These are phyloP conservation scores for Agrotis exclamationis DNA, from an alignment of 2,888 invertebrate genomes.

Conservation along the genomic window DNA sequence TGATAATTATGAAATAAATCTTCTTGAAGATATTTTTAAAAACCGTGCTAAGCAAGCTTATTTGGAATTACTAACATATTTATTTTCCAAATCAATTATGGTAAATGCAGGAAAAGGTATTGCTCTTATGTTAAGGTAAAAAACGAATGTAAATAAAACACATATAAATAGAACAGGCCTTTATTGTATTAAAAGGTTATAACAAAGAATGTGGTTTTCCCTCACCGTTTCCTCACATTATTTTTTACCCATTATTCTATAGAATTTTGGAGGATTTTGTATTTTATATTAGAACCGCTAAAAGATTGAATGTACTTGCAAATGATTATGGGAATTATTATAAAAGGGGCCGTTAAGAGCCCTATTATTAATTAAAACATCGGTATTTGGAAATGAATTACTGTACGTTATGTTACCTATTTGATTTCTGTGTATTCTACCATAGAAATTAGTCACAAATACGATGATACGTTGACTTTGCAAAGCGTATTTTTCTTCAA, in stretches of 20 bases:
- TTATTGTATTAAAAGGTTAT: slow-evolving; percentile 2
- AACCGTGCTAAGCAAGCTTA: too few relatives aligned
- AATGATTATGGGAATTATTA: background rate
- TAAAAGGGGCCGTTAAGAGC: background rate
- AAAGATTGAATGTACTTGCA: slow-evolving; percentile 2
- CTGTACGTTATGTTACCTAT: too few relatives aligned
- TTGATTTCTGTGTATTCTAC: too few relatives aligned
- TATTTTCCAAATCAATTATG: too few relatives aligned
- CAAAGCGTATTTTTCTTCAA: too few relatives aligned
- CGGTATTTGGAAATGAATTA: background rate
- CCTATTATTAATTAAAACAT: background rate
- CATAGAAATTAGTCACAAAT: too few relatives aligned
- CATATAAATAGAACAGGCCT: background rate
- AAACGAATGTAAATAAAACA: background rate
- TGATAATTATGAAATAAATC: too few relatives aligned
- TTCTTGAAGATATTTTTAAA: too few relatives aligned
- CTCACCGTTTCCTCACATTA: slow-evolving; percentile 6
- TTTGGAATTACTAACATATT: too few relatives aligned
- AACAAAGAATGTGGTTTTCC: background rate
- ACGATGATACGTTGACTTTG: too few relatives aligned
- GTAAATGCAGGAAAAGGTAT: background rate
- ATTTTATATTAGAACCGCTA: slow-evolving; percentile 3
- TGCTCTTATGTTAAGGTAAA: background rate
- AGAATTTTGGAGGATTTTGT: background rate
- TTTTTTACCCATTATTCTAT: background rate